These are phyloP conservation scores for Amiota minor DNA, from an alignment of 2,888 invertebrate species.

Conservation along the genomic window DNA sequence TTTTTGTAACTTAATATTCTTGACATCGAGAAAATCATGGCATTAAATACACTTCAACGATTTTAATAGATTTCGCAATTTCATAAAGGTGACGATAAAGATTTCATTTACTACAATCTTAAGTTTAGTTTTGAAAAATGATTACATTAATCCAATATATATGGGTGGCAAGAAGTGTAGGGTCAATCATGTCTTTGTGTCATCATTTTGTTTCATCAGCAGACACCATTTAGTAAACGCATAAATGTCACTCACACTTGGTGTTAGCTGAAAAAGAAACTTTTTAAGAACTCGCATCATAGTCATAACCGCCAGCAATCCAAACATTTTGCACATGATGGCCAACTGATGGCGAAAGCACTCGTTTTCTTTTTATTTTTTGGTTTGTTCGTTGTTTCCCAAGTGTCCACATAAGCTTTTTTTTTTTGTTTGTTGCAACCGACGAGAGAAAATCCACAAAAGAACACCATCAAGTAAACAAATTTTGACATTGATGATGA, in stretches of 20 bases:
- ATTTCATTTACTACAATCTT: too few species aligned
- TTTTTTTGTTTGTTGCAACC: slow-evolving; percentile 29
- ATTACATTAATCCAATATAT: too few species aligned
- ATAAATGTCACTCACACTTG: slow-evolving; percentile 12
- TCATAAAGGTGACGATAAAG: too few species aligned
- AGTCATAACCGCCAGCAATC: background rate
- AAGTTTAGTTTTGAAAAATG: too few species aligned
- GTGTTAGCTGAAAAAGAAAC: slow-evolving; percentile 41
- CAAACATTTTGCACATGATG: slow-evolving; percentile 52
- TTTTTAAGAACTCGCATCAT: slow-evolving; percentile 65
- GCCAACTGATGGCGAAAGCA: slow-evolving; percentile 41
- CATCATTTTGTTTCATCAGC: background rate
- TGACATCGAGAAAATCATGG: slow-evolving; percentile 34
- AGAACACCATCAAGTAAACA: slow-evolving; percentile 54
- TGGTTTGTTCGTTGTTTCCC: slow-evolving; percentile 19
- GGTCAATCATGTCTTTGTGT: too few species aligned
- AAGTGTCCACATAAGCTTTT: slow-evolving; percentile 32
- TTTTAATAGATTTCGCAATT: slow-evolving; percentile 6
- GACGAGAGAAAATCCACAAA: slow-evolving; percentile 61
- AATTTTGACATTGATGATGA: slow-evolving; percentile 64
- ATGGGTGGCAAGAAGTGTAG: too few species aligned
- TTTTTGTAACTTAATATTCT: slow-evolving; percentile 31
- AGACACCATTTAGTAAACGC: slow-evolving; percentile 11
- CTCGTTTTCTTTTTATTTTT: slow-evolving; percentile 20
- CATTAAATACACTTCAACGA: slow-evolving; percentile 17